Conservation (phyloP, 1,140 invertebrate genomes). For the Solenopsis fugax region DNA sequence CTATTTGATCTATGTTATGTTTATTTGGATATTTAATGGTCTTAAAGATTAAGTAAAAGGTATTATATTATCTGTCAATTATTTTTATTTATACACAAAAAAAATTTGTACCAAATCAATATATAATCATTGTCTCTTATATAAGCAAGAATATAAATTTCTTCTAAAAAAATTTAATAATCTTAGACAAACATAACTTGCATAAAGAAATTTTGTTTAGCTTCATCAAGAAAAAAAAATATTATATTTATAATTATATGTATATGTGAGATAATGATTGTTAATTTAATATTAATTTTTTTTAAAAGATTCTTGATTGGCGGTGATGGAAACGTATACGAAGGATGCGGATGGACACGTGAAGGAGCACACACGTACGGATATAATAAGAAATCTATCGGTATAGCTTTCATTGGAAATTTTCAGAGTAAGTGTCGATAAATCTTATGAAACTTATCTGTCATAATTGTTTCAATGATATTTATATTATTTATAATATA, state of each 20-base stretch:
- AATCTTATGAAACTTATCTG: neutral
- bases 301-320: conserved; percentile 88
- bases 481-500: neutral
- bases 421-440: conserved; percentile 78
- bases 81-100: neutral
- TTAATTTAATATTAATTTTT: neutral
- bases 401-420: conserved; percentile 86
- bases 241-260: no score
- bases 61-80: neutral
- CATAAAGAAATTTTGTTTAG: no score
- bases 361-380: conserved; percentile 90
- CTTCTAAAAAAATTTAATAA: no score
- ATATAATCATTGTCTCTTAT: no score
- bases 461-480: neutral
- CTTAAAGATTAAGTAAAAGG: neutral
- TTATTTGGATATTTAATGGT: neutral
- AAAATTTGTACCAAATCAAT: no score
- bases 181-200: no score
- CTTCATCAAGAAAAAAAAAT: no score
- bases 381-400: conserved; percentile 85
- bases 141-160: no score
- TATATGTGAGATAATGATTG: no score
- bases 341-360: conserved; percentile 91
- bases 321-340: conserved; percentile 92
- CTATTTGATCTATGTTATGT: neutral